Evolutionary conservation across 2,888 invertebrate species (phyloP), one percentile per base, ranked within the genome.

Genomic region (Calliphora vomitoria): DNA sequence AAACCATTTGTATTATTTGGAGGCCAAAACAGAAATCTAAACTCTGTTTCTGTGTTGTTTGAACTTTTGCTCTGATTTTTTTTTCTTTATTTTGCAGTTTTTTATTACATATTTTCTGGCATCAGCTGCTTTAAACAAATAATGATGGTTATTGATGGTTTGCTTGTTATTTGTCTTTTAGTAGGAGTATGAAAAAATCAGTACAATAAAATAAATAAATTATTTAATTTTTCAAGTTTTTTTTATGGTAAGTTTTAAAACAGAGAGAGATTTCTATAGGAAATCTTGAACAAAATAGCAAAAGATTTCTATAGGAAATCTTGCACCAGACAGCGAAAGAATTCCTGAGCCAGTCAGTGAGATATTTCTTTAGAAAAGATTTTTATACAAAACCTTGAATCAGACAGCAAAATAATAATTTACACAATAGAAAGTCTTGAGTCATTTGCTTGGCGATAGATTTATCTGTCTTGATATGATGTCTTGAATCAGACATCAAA

Each of bases 1-100:
- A 81, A 80, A 75, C 74, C 84, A 85, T 85, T 87, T 87, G 68
- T 79, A 78, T 78, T 53, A 79, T 85, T 85, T 31, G 68, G 35
- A 20, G 68, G 79, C 79, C 60, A 78, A 81, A 60, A 53, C 71
- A 35, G 18, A 15, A 74, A 60, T 41, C 74, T 25, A 84, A 84
- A 79, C 58, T 79, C 44, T 72, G 58, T 58, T 35, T n/a, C 41
- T 15, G 10, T 41, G 25, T 41, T 55, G 50, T 53, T 55, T 83
- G 76, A 78, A 83, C 83, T 83, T 71, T 82, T 58, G 82, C 58
- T 64, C 71, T 62, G n/a, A 53, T 15, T 18, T 53, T 53, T 53
- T 62, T 13, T 18, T 44, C 4, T 20, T 38, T 11, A n/a, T 25
- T 25, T 25, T 25, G 1, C 20, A 60, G 35, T 35, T 11, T 53